Evolutionary conservation across 37 sponge, comb jelly and placozoan genomes (phyloP).

Genomic region (Chondrosia reniformis): DNA sequence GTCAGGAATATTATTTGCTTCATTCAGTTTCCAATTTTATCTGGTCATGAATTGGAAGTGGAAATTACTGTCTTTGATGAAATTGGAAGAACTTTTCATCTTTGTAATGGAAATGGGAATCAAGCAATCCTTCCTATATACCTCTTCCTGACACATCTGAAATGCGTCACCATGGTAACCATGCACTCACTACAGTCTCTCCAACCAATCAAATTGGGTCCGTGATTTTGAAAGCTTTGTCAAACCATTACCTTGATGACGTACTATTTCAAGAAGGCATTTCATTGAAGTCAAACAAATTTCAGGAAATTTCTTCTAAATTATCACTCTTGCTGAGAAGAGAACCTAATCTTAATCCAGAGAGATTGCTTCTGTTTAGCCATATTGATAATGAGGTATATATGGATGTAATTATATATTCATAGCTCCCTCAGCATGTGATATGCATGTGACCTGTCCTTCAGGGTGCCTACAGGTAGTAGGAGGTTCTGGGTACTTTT

Average conservation of each 20-base stretch:
- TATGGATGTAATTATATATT: too few species aligned
- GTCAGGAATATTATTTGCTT: too few species aligned
- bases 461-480: slow-evolving; percentile 7
- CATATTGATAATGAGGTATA: slow-evolving; percentile 50
- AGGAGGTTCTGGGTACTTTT: slow-evolving; percentile 67
- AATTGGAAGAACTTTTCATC: slow-evolving; percentile 75
- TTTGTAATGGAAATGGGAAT: slow-evolving; percentile 46
- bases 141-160: neutral
- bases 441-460: neutral
- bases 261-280: neutral
- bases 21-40: slow-evolving; percentile 46
- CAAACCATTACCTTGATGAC: neutral
- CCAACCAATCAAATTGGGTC: neutral
- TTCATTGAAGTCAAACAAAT: neutral
- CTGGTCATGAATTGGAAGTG: slow-evolving; percentile 34
- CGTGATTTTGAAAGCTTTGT: neutral
- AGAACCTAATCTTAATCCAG: slow-evolving; percentile 27
- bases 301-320: neutral
- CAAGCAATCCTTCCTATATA: slow-evolving; percentile 18
- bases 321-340: slow-evolving; percentile 37
- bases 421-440: too few species aligned
- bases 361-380: slow-evolving; percentile 38
- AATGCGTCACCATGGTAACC: slow-evolving; percentile 31
- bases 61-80: slow-evolving; percentile 64
- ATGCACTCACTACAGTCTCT: neutral